Conservation (phyloP, 1,140 invertebrate species). For the Saxidomus purpurata region DNA sequence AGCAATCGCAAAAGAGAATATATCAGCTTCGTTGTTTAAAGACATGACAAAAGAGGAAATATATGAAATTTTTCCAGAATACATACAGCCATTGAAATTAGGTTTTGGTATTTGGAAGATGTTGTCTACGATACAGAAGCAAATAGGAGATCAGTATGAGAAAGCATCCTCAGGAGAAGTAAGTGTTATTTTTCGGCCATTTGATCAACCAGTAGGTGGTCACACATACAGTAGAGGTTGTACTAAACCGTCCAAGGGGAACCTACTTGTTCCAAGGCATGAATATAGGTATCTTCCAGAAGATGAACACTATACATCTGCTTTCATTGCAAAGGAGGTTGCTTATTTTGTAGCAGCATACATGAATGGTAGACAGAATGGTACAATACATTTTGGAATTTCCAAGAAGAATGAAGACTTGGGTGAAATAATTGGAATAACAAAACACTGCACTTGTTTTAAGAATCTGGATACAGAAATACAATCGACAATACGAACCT, state of each 20-base stretch:
- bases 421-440: background rate
- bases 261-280: constrained; percentile 8
- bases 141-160: too few relatives aligned
- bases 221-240: too few relatives aligned
- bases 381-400: constrained; percentile 43
- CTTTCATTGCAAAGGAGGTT: constrained; percentile 5
- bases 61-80: too few relatives aligned
- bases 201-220: too few relatives aligned
- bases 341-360: background rate
- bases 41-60: too few relatives aligned
- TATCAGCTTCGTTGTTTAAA: too few relatives aligned
- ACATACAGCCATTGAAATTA: too few relatives aligned
- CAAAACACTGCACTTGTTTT: background rate
- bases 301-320: background rate
- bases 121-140: too few relatives aligned
- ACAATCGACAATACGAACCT: background rate
- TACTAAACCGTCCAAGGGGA: background rate
- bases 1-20: too few relatives aligned
- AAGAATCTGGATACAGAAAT: constrained; percentile 6
- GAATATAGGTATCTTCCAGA: background rate
- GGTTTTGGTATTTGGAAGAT: too few relatives aligned
- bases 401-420: background rate
- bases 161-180: too few relatives aligned
- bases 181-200: too few relatives aligned
- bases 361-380: constrained; percentile 15